Conservation (phyloP, 1,140 invertebrate species). For the Sminthurides bifidus region DNA sequence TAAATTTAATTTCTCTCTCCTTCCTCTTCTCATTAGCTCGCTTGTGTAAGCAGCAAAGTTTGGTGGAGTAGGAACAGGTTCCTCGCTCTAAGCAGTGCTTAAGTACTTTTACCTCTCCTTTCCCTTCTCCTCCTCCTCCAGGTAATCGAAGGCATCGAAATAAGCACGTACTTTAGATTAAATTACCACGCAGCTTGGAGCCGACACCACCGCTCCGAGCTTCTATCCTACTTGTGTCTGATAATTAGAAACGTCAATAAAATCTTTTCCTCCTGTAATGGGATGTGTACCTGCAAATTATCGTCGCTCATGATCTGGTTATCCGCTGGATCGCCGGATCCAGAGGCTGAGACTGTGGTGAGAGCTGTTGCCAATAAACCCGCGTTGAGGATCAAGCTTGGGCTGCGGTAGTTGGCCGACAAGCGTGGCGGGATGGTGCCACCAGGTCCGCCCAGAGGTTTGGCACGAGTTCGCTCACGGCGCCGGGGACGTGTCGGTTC, state of each 20-base stretch:
- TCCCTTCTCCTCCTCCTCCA: too few relatives aligned
- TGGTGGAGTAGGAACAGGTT: too few relatives aligned
- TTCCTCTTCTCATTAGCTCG: not conserved
- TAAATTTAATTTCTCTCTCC: not conserved
- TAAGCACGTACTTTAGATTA: too few relatives aligned
- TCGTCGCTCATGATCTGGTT: not conserved
- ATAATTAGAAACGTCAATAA: not conserved
- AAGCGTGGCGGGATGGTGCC: constrained; percentile 24
- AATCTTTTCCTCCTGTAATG: not conserved
- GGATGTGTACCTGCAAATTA: not conserved
- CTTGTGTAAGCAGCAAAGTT: too few relatives aligned
- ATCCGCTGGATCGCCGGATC: too few relatives aligned
- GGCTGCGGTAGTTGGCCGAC: constrained; percentile 18
- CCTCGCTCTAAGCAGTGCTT: too few relatives aligned
- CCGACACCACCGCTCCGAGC: not conserved
- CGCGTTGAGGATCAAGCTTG: constrained; percentile 29
- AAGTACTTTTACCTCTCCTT: too few relatives aligned
- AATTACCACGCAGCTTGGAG: not conserved
- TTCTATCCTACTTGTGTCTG: not conserved
- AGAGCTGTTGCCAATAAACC: constrained; percentile 26
- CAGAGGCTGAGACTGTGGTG: constrained; percentile 7
- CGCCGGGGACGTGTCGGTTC: constrained; percentile 55
- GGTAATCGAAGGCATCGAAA: too few relatives aligned
- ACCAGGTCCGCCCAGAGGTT: constrained; percentile 23
- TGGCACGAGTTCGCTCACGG: constrained; percentile 33